Conservation (phyloP, 2,113 vertebrate species). For the Spilogale gracilis region DNA sequence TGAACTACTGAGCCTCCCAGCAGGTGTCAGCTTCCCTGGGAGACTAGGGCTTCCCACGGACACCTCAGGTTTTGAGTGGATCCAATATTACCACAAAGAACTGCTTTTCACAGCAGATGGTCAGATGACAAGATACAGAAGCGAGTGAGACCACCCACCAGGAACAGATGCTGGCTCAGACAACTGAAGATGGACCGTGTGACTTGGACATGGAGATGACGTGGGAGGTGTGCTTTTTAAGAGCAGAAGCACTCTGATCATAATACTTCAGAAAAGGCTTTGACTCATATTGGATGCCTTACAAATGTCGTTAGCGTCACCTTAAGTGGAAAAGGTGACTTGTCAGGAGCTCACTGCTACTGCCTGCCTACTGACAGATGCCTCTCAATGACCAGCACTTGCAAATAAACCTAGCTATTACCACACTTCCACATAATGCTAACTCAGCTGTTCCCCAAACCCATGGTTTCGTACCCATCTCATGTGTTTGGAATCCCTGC, state of each 20-base stretch:
- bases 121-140: not conserved
- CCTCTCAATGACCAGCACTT: not conserved
- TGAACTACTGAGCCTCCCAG: not conserved
- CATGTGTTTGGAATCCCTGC: not conserved
- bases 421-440: not conserved
- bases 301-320: not conserved
- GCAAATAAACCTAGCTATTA: not conserved
- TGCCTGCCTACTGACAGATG: not conserved
- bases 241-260: not conserved
- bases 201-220: not conserved
- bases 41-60: not conserved
- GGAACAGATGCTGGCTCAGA: not conserved
- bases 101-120: not conserved
- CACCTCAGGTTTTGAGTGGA: not conserved
- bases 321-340: not conserved
- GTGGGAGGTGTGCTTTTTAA: not conserved
- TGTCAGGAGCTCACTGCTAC: not conserved
- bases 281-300: not conserved
- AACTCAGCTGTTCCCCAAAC: not conserved
- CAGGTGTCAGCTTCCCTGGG: not conserved
- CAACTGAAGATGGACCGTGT: not conserved
- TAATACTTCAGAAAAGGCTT: not conserved
- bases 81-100: not conserved
- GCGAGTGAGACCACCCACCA: not conserved
- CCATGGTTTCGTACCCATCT: slow-evolving; percentile 1